phyloP scores from a whole-genome alignment of 2,797 vertebrate species.

The Nannoperca australis region DNA sequence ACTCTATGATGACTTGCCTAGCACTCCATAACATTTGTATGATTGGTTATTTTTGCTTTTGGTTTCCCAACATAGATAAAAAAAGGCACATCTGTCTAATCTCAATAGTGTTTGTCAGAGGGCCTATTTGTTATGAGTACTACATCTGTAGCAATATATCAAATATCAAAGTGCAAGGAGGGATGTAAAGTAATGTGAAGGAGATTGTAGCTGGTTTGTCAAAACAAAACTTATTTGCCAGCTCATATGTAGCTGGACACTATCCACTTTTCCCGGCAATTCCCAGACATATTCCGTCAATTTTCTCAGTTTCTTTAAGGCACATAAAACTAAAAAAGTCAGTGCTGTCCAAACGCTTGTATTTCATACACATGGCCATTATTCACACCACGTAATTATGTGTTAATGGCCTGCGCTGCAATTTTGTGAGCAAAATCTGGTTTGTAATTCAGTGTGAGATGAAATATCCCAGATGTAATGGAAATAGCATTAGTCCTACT shows the following conservation, averaged over 20 bases:
- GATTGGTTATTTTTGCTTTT: conserved; percentile 13
- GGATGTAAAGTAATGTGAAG: neutral
- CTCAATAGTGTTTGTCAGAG: conserved; percentile 1
- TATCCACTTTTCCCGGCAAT: conserved; percentile 25
- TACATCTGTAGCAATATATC: neutral
- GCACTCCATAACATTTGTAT: conserved; percentile 17
- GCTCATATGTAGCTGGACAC: conserved; percentile 14
- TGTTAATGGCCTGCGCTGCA: conserved; percentile 75
- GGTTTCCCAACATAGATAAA: conserved; percentile 3
- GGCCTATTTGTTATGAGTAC: neutral
- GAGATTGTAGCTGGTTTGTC: conserved; percentile 10
- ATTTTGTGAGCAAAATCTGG: conserved; percentile 71
- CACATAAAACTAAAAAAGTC: conserved; percentile 63
- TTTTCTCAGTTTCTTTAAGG: conserved; percentile 68
- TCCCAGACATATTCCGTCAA: conserved; percentile 53
- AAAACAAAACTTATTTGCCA: conserved; percentile 20
- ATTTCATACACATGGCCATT: conserved; percentile 69
- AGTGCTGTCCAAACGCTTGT: conserved; percentile 63
- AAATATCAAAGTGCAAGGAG: neutral
- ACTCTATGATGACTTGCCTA: conserved; percentile 15
- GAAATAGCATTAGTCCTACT: conserved; percentile 65
- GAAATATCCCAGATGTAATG: conserved; percentile 80
- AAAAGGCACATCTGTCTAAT: conserved; percentile 11
- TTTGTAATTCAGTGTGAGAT: conserved; percentile 74
- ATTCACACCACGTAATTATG: conserved; percentile 80